phyloP scores from a whole-genome alignment of 2,113 vertebrate genomes.

The Lophura nycthemera region DNA sequence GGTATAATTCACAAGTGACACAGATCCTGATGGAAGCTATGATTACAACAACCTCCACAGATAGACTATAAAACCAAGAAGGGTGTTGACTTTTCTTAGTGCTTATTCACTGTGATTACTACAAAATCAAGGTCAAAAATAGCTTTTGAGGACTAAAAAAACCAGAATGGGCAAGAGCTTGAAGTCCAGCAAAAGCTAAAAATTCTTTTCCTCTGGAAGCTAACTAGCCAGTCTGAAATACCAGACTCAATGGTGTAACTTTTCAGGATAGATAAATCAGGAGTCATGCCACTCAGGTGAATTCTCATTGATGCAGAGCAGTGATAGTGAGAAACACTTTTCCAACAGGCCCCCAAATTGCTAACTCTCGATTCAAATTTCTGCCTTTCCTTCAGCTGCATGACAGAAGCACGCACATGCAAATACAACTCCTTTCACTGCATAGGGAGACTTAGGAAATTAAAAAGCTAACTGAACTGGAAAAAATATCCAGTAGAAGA shows the following conservation, averaged over 20 bases:
- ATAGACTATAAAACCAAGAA: slow-evolving; percentile 16
- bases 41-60: slow-evolving; percentile 38
- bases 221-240: background rate
- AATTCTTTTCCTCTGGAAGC: background rate
- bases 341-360: background rate
- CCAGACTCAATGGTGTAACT: background rate
- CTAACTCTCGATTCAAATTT: background rate
- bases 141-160: background rate
- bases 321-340: background rate
- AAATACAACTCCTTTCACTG: background rate
- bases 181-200: background rate
- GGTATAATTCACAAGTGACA: slow-evolving; percentile 46
- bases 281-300: background rate
- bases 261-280: background rate
- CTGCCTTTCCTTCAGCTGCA: background rate
- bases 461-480: background rate
- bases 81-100: slow-evolving; percentile 12
- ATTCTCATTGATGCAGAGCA: background rate
- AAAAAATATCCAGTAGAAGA: background rate
- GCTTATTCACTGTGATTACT: slow-evolving; percentile 33
- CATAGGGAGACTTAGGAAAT: background rate
- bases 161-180: background rate
- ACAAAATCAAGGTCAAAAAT: slow-evolving; percentile 20
- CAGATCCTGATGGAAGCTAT: slow-evolving; percentile 32
- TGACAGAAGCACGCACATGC: background rate